These are phyloP conservation scores for Apamea crenata DNA, from an alignment of 2,888 invertebrate genomes.

Conservation along the genomic window DNA sequence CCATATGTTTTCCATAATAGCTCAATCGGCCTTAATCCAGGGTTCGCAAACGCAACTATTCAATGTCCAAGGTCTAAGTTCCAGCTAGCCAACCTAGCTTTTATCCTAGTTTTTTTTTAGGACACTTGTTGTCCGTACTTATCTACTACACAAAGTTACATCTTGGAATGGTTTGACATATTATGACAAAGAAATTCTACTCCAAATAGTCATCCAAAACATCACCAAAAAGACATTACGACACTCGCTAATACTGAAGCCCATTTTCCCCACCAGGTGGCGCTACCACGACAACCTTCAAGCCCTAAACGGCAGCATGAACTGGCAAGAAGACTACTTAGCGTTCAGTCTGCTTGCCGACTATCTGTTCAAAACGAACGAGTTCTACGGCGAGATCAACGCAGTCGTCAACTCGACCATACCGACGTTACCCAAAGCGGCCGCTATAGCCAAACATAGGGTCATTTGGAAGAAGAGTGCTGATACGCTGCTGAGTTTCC, in stretches of 20 bases:
- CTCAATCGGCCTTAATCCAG: no score
- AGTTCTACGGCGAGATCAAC: constrained; percentile 86
- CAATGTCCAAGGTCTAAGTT: no score
- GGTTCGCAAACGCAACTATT: no score
- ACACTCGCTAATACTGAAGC: not conserved
- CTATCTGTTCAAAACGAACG: constrained; percentile 86
- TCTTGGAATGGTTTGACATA: no score
- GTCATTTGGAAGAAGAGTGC: constrained; percentile 88
- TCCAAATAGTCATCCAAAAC: no score
- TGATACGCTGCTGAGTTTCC: constrained; percentile 87
- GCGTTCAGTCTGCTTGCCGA: constrained; percentile 86
- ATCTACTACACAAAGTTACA: no score
- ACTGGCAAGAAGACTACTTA: constrained; percentile 88
- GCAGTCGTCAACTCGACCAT: constrained; percentile 87
- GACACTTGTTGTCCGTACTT: no score
- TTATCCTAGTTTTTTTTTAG: no score
- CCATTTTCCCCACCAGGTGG: constrained; percentile 78
- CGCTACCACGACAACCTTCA: constrained; percentile 88
- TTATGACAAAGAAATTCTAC: no score
- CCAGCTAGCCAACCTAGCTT: no score
- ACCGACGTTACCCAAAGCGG: constrained; percentile 83
- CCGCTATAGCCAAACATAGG: constrained; percentile 85
- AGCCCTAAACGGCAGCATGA: constrained; percentile 88
- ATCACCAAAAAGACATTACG: no score
- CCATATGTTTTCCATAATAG: no score